These are phyloP conservation scores for Xerus inauris DNA, from an alignment of 2,113 vertebrate genomes.

Conservation along the genomic window DNA sequence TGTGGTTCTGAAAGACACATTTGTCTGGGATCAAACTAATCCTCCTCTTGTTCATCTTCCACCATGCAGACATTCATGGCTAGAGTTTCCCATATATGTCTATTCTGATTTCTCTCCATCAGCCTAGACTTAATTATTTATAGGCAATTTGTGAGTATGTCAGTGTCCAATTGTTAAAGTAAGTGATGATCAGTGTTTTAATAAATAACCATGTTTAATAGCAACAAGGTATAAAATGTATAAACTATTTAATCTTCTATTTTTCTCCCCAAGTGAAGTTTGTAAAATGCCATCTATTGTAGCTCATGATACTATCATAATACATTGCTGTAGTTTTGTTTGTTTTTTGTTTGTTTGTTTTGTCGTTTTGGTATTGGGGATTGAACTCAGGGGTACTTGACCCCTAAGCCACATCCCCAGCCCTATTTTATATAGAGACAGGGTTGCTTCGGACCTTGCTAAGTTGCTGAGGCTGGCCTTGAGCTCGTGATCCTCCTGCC, in stretches of 20 bases:
- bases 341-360: no score
- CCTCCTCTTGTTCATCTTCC: background rate
- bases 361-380: no score
- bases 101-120: background rate
- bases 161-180: slow-evolving; percentile 12
- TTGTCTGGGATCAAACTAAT: background rate
- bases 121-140: slow-evolving; percentile 24
- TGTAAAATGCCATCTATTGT: background rate
- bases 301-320: background rate
- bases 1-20: background rate
- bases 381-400: no score
- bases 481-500: no score
- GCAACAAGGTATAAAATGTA: background rate
- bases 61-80: background rate
- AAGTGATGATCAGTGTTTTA: slow-evolving; percentile 17
- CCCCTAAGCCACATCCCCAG: no score
- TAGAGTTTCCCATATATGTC: background rate
- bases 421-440: no score
- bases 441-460: no score
- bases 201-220: slow-evolving; percentile 35
- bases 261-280: slow-evolving; percentile 8
- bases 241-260: background rate
- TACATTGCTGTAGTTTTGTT: background rate
- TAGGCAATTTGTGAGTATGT: background rate
- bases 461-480: no score